These are phyloP conservation scores for Microtus californicus DNA, from an alignment of 2,797 vertebrate species.

Conservation along the genomic window DNA sequence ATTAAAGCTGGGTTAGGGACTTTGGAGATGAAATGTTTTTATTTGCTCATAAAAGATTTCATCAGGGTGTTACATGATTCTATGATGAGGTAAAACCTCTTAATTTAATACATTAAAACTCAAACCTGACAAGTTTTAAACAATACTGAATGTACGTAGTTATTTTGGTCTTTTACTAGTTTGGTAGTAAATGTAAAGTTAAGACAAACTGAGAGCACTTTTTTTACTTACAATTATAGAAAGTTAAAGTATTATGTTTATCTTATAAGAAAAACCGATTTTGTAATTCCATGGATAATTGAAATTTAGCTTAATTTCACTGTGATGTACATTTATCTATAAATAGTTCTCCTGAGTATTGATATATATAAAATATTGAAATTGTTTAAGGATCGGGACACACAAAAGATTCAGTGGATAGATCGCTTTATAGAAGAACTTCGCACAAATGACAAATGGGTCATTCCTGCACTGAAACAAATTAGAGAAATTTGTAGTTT, in stretches of 20 bases:
- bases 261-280: slow-evolving; percentile 25
- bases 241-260: slow-evolving; percentile 7
- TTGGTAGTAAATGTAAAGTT: slow-evolving; percentile 59
- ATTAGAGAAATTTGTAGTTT: slow-evolving; percentile 99
- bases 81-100: neutral
- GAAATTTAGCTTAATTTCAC: slow-evolving; percentile 2
- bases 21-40: slow-evolving; percentile 52
- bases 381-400: slow-evolving; percentile 95
- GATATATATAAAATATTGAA: slow-evolving; percentile 57
- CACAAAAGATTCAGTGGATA: slow-evolving; percentile 99
- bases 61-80: neutral
- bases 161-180: slow-evolving; percentile 12
- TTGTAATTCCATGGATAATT: slow-evolving; percentile 39
- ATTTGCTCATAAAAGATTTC: slow-evolving; percentile 32
- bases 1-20: neutral
- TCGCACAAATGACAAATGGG: slow-evolving; percentile 99
- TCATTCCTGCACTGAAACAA: slow-evolving; percentile 99
- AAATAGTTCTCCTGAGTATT: neutral
- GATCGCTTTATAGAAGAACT: slow-evolving; percentile 99
- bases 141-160: slow-evolving; percentile 42
- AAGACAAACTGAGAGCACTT: neutral
- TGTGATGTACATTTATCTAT: neutral
- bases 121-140: slow-evolving; percentile 48
- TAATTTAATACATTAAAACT: slow-evolving; percentile 29
- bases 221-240: neutral